These are phyloP conservation scores for Petroica traversi DNA, from an alignment of 2,113 vertebrate species.

Conservation along the genomic window DNA sequence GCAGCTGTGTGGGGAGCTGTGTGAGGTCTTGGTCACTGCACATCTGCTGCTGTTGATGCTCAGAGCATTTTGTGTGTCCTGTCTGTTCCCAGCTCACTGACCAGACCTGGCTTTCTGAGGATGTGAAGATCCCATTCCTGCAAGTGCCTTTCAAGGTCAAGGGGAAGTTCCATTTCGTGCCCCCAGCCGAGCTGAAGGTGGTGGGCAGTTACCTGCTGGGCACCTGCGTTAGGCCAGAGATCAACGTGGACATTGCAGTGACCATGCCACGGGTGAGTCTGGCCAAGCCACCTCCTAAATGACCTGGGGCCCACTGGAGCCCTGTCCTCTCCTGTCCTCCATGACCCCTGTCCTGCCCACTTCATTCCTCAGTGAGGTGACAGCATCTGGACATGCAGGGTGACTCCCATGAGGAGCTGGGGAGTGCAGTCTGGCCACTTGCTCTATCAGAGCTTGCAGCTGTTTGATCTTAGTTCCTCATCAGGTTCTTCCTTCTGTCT, in stretches of 20 bases:
- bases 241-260: slow-evolving; percentile 87
- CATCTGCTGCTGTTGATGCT: background rate
- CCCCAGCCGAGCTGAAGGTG: slow-evolving; percentile 81
- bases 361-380: background rate
- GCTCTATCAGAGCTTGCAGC: background rate
- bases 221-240: slow-evolving; percentile 84
- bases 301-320: background rate
- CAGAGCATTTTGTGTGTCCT: fast-evolving
- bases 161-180: slow-evolving; percentile 86
- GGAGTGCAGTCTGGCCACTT: background rate
- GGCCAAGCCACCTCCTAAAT: fast-evolving
- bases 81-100: slow-evolving; percentile 78
- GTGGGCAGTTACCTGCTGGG: slow-evolving; percentile 94
- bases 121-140: slow-evolving; percentile 85
- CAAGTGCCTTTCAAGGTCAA: slow-evolving; percentile 84
- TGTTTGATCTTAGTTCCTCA: background rate
- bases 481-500: background rate
- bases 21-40: background rate
- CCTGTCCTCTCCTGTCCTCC: fast-evolving
- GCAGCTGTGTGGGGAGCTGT: background rate
- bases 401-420: background rate
- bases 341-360: fast-evolving
- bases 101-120: slow-evolving; percentile 83
- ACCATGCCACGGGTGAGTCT: slow-evolving; percentile 88
- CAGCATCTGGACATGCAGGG: background rate